A percentile compares a stretch with the other conserved stretches of the same genome.
phyloP scores from a whole-genome alignment of 2,888 invertebrate genomes.

The Fragum sueziense region DNA sequence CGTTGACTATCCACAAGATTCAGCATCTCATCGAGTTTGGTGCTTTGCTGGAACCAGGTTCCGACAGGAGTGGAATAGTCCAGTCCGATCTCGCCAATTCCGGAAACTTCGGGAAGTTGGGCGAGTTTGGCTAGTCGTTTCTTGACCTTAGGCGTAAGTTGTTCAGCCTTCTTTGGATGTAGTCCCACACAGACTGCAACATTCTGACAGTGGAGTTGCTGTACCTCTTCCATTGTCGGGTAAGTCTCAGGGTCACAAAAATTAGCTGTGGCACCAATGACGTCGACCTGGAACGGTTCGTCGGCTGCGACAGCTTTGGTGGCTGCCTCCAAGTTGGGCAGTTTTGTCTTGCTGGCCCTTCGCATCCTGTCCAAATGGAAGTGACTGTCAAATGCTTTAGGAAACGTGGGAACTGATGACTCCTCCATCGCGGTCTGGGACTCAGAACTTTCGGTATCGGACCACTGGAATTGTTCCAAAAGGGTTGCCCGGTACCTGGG shows the following conservation, averaged over 20 bases:
- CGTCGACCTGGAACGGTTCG: too few species aligned
- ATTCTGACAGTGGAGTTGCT: not conserved
- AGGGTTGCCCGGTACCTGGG: not conserved
- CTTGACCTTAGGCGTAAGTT: not conserved
- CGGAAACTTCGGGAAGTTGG: too few species aligned
- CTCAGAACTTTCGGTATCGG: not conserved
- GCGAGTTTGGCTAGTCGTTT: too few species aligned
- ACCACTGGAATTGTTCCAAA: not conserved
- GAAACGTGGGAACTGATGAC: not conserved
- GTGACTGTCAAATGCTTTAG: constrained; percentile 3
- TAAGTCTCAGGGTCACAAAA: not conserved
- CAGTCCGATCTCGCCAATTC: too few species aligned
- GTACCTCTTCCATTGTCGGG: not conserved
- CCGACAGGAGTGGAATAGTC: too few species aligned
- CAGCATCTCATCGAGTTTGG: too few species aligned
- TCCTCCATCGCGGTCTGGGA: not conserved
- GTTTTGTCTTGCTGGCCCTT: not conserved
- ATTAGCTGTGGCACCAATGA: not conserved
- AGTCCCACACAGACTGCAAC: not conserved
- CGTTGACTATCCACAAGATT: too few species aligned
- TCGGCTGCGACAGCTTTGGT: not conserved
- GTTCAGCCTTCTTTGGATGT: not conserved
- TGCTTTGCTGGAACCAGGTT: too few species aligned
- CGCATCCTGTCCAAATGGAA: not conserved
- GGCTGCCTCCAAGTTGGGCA: not conserved